Percentiles rank a stretch among this genome's conserved stretches.
Conservation (phyloP, 2,888 invertebrate species). For the Erannis defoliaria region DNA sequence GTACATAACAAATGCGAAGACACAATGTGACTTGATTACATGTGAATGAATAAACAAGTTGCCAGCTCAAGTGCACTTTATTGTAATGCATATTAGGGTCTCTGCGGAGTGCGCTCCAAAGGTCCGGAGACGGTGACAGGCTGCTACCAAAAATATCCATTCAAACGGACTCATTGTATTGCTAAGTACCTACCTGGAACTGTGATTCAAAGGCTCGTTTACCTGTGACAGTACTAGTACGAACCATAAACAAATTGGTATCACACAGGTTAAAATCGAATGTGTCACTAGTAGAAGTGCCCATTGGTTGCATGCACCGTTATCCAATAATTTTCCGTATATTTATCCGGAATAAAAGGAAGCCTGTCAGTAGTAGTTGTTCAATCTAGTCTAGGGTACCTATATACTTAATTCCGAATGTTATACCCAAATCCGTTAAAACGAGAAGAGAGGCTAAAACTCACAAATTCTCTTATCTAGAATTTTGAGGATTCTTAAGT, state of each 20-base stretch:
- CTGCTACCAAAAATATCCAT: conserved; percentile 48
- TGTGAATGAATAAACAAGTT: conserved; percentile 63
- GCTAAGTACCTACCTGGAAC: conserved; percentile 41
- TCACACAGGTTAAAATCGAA: conserved; percentile 17
- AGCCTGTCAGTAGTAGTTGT: too few relatives aligned
- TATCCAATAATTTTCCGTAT: too few relatives aligned
- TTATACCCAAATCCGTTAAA: too few relatives aligned
- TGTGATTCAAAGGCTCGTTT: conserved; percentile 39
- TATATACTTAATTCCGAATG: too few relatives aligned
- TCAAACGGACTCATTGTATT: conserved; percentile 39
- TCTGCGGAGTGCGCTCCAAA: conserved; percentile 31
- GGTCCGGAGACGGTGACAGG: conserved; percentile 38
- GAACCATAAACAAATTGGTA: conserved; percentile 10
- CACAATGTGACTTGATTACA: conserved; percentile 63
- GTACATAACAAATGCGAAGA: conserved; percentile 38
- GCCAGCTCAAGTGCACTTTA: conserved; percentile 61
- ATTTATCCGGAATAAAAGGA: too few relatives aligned
- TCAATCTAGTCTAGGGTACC: too few relatives aligned
- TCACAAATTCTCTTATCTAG: too few relatives aligned
- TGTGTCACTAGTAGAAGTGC: too few relatives aligned
- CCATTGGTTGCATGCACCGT: too few relatives aligned
- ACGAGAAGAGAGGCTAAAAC: too few relatives aligned
- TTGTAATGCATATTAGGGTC: conserved; percentile 60
- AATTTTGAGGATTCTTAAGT: too few relatives aligned
- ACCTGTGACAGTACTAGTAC: conserved; percentile 30